phyloP scores from a whole-genome alignment of 1,140 invertebrate species.

The Holcopasites calliopsidis region DNA sequence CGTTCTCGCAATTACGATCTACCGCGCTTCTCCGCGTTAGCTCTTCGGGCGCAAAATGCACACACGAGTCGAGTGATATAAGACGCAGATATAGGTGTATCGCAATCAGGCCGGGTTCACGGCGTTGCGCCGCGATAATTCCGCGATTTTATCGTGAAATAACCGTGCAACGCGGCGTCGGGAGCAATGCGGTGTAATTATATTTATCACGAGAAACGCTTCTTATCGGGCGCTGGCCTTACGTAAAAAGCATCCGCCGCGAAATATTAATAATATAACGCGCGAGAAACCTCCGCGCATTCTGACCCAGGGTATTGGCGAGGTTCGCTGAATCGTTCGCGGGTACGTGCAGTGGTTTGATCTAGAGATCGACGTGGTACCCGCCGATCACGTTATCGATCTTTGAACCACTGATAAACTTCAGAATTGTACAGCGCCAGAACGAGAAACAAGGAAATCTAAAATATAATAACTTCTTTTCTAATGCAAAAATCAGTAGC shows the following conservation, averaged over 20 bases:
- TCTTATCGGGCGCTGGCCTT: background rate
- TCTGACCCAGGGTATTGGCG: background rate
- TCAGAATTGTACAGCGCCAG: background rate
- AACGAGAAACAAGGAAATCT: too few relatives aligned
- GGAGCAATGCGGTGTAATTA: slow-evolving; percentile 40
- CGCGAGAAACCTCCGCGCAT: slow-evolving; percentile 7
- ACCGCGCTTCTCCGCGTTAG: too few relatives aligned
- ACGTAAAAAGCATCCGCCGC: slow-evolving; percentile 14
- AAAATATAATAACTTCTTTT: too few relatives aligned
- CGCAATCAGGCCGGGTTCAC: slow-evolving; percentile 16
- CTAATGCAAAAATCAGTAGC: too few relatives aligned
- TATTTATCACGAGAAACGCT: slow-evolving; percentile 38
- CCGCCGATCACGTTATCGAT: slow-evolving; percentile 34
- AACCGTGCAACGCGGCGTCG: slow-evolving; percentile 38
- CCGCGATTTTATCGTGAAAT: slow-evolving; percentile 39
- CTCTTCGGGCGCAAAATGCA: slow-evolving; percentile 1
- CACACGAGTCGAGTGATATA: slow-evolving; percentile 5
- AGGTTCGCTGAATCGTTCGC: slow-evolving; percentile 29
- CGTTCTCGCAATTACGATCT: slow-evolving; percentile 31
- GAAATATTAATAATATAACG: slow-evolving; percentile 18
- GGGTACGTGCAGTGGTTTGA: slow-evolving; percentile 23
- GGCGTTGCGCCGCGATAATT: slow-evolving; percentile 36
- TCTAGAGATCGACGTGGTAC: slow-evolving; percentile 29
- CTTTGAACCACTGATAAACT: slow-evolving; percentile 14
- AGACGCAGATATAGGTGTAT: slow-evolving; percentile 24